Evolutionary conservation across 2,888 invertebrate species (phyloP).

Genomic region (Hydroisotoma schaefferi): DNA sequence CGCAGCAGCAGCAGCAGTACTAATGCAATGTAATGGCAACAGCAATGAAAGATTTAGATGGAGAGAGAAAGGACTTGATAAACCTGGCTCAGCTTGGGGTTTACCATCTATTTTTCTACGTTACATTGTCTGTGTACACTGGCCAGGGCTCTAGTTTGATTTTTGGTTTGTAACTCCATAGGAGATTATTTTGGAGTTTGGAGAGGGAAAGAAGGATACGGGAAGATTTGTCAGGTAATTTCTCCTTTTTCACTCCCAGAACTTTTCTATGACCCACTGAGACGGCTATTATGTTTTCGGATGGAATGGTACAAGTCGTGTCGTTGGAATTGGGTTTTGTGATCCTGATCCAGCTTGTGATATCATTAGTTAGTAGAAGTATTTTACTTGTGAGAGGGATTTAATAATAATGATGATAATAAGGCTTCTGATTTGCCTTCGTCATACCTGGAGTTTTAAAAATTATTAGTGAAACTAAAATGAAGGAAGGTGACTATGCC

Average conservation of each 20-base stretch:
- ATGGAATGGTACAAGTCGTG: conserved; percentile 8
- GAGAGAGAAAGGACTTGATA: conserved; percentile 1
- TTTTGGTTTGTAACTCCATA: conserved; percentile 6
- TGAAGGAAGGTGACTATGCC: too few relatives aligned
- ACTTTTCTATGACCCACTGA: conserved; percentile 1
- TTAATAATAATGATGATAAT: too few relatives aligned
- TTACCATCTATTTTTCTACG: neutral
- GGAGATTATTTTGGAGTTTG: neutral
- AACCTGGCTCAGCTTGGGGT: conserved; percentile 5
- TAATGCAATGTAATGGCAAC: too few relatives aligned
- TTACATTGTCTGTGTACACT: too few relatives aligned
- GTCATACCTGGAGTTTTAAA: too few relatives aligned
- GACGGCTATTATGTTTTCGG: neutral
- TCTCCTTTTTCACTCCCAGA: conserved; percentile 3
- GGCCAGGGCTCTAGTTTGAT: too few relatives aligned
- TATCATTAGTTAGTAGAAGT: too few relatives aligned
- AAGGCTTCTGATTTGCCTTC: too few relatives aligned
- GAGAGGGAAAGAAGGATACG: conserved; percentile 2
- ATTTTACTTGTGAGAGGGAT: too few relatives aligned
- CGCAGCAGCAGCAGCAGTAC: too few relatives aligned
- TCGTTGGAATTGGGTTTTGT: neutral
- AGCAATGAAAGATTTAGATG: conserved; percentile 7
- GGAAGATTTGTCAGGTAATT: neutral
- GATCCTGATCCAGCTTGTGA: too few relatives aligned
- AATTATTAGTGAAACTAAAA: too few relatives aligned